Evolutionary conservation across 2,113 vertebrate genomes (phyloP).

Genomic region (Gymnogyps californianus): DNA sequence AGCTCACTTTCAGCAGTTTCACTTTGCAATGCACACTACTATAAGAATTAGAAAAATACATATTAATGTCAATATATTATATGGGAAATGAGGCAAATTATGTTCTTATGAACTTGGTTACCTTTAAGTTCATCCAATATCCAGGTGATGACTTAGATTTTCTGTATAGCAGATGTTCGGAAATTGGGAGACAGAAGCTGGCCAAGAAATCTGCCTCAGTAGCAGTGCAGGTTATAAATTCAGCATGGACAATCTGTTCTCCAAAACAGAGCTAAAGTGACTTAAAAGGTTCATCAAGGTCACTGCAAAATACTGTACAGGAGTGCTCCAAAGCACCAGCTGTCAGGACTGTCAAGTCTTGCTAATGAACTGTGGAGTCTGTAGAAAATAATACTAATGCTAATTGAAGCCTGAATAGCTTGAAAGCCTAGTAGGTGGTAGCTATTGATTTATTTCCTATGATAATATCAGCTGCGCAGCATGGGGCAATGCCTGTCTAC

Average conservation of each 20-base stretch:
- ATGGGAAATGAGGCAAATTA: not conserved
- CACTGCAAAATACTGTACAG: conserved; percentile 8
- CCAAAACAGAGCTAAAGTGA: conserved; percentile 46
- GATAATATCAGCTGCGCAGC: not conserved
- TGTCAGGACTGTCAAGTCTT: conserved; percentile 30
- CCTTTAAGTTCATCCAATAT: not conserved
- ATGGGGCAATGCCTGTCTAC: not conserved
- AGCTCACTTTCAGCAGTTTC: not conserved
- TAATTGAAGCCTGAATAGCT: conserved; percentile 22
- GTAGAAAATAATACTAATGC: conserved; percentile 13
- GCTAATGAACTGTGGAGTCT: conserved; percentile 29
- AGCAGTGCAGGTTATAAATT: conserved; percentile 44
- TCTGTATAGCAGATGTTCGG: conserved; percentile 39
- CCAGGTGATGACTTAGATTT: conserved; percentile 7
- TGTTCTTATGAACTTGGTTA: not conserved
- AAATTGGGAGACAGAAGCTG: not conserved
- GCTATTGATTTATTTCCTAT: not conserved
- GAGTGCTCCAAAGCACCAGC: conserved; percentile 32
- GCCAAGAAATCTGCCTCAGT: conserved; percentile 25
- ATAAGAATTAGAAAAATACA: not conserved
- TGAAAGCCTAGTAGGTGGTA: not conserved
- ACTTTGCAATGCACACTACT: not conserved
- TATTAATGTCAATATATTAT: not conserved
- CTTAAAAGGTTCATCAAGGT: conserved; percentile 54
- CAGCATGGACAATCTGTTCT: conserved; percentile 46